These are phyloP conservation scores for Enteromius anoplus DNA, from an alignment of 2,797 vertebrate species.

Conservation along the genomic window DNA sequence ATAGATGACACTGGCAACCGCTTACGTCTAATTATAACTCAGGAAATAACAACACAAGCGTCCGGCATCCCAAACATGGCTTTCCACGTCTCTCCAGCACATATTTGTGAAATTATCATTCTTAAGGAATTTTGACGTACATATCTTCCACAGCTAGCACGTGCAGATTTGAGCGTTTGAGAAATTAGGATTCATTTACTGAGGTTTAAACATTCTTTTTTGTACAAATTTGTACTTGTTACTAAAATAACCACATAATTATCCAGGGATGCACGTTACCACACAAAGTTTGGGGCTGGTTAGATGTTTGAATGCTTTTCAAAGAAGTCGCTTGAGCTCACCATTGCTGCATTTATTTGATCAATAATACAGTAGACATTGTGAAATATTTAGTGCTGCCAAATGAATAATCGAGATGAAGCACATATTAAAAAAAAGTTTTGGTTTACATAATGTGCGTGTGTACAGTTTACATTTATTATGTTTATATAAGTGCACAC, in stretches of 20 bases:
- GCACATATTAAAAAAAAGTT: too few species aligned
- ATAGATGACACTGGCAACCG: constrained; percentile 48
- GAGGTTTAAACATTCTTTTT: neutral
- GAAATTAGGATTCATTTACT: constrained; percentile 35
- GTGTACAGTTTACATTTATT: too few species aligned
- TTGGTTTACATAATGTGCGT: too few species aligned
- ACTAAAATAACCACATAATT: neutral
- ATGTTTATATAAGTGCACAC: too few species aligned
- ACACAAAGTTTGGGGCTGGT: neutral
- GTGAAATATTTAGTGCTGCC: neutral
- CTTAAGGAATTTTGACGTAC: neutral
- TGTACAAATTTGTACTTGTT: neutral
- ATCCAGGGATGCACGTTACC: neutral
- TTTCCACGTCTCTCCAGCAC: neutral
- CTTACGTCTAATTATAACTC: constrained; percentile 74
- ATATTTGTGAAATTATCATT: constrained; percentile 13
- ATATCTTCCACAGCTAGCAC: neutral
- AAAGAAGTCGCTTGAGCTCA: neutral
- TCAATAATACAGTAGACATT: neutral
- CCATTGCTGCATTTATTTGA: neutral
- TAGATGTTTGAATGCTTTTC: neutral
- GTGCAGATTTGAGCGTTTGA: constrained; percentile 38
- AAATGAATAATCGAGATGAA: too few species aligned
- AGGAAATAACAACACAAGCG: constrained; percentile 71
- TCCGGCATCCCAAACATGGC: constrained; percentile 62